These are phyloP conservation scores for Malaclemys terrapin DNA, from an alignment of 2,113 vertebrate genomes.

Conservation along the genomic window DNA sequence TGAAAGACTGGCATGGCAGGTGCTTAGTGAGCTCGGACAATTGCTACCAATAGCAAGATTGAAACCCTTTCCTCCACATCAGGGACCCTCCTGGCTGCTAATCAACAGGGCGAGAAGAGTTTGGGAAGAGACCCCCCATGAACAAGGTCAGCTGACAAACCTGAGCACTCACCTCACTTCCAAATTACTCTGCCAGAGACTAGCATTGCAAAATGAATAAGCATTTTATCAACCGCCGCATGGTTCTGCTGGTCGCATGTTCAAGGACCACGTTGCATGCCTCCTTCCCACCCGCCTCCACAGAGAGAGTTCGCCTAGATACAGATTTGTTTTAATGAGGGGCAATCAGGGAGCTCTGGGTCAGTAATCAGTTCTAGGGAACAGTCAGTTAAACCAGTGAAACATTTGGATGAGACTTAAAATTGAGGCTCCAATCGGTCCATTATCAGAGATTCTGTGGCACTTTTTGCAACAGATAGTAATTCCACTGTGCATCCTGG, in stretches of 20 bases:
- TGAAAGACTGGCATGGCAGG: slow-evolving; percentile 49
- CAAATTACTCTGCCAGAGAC: not conserved
- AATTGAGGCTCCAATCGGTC: not conserved
- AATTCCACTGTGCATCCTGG: not conserved
- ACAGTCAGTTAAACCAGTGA: not conserved
- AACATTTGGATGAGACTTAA: not conserved
- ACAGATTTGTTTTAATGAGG: not conserved
- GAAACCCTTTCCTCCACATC: not conserved
- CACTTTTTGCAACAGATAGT: not conserved
- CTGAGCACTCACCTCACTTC: not conserved
- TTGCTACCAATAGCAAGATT: accelerated
- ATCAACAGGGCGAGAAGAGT: not conserved
- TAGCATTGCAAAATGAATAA: not conserved
- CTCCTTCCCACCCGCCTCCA: not conserved
- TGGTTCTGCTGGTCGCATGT: not conserved
- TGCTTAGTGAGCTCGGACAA: not conserved
- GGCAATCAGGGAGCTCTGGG: not conserved
- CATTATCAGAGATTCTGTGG: not conserved
- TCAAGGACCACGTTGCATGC: not conserved
- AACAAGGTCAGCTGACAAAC: not conserved
- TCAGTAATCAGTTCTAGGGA: not conserved
- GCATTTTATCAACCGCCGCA: not conserved
- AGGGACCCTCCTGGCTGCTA: not conserved
- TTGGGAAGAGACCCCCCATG: not conserved
- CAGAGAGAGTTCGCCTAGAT: not conserved